Conservation (phyloP, 2,113 vertebrate genomes). For the Hemibagrus wyckioides region DNA sequence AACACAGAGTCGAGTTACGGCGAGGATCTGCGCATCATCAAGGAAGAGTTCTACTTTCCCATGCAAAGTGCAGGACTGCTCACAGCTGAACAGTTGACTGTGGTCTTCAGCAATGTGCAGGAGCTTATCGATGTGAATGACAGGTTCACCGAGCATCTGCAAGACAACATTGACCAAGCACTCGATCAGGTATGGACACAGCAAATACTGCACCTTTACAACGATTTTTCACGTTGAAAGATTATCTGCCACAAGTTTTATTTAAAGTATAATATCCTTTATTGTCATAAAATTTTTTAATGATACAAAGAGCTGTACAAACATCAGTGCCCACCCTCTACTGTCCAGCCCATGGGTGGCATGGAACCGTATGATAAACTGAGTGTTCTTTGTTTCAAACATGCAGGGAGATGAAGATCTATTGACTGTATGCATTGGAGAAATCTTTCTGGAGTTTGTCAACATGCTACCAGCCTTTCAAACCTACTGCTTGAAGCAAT, state of each 20-base stretch:
- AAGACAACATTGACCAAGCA: conserved; percentile 86
- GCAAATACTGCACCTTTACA: not conserved
- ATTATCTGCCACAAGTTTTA: not conserved
- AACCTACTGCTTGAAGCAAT: conserved; percentile 93
- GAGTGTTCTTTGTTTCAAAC: not conserved
- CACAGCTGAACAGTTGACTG: conserved; percentile 80
- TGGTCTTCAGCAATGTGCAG: conserved; percentile 87
- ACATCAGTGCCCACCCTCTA: not conserved
- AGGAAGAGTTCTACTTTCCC: conserved; percentile 86
- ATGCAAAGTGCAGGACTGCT: conserved; percentile 86
- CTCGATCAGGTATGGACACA: conserved; percentile 79
- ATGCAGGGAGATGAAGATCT: conserved; percentile 86
- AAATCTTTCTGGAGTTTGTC: conserved; percentile 90
- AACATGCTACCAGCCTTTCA: conserved; percentile 93
- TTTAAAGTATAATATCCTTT: not conserved
- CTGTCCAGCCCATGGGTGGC: not conserved
- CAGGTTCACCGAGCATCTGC: conserved; percentile 84
- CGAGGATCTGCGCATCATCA: conserved; percentile 86
- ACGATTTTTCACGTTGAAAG: not conserved
- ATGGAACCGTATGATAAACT: not conserved
- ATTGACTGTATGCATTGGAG: conserved; percentile 85
- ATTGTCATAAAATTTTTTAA: not conserved
- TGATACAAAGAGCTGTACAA: not conserved
- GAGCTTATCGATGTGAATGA: conserved; percentile 87
- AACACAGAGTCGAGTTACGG: conserved; percentile 87